Evolutionary conservation across 2,888 invertebrate species (phyloP), one percentile per base, ranked within the genome.

Genomic region (Drosophila monieri): DNA sequence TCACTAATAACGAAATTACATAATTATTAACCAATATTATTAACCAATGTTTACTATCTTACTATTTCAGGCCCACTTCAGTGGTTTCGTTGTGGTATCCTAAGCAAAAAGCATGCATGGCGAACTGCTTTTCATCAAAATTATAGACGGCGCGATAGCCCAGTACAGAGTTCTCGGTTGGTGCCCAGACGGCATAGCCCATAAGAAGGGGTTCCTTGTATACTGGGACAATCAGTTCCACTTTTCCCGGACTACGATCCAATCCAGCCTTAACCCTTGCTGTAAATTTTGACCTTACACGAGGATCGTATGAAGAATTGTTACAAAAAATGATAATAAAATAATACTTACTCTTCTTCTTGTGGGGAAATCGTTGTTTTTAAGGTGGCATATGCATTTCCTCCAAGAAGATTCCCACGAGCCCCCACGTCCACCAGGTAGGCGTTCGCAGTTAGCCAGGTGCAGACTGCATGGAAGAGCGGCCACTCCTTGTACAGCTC

Each of bases 11-110:
- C 10, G 2, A 35, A 14, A n/a, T n/a, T 32, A 0, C 6, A 35
- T 35, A 6, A 35, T 35, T 35, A 12, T 32, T 3, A 3, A 4
- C 12, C 5, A 12, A 12, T 6, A n/a, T n/a, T n/a, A n/a, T n/a
- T n/a, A n/a, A n/a, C n/a, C 1, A n/a, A n/a, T 12, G 3, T n/a
- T 1, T 1, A n/a, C 10, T n/a, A 12, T 32, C 79, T 66, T 64
- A 87, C 80, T 61, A n/a, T 52, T 76, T 87, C 0, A 87, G 39
- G 0, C 64, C 53, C 15, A 73, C 2, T 49, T 80, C 80, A 1
- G 80, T 69, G 0, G 5, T 23, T 0, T 49, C 64, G 43, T 77
- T 58, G 35, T 23, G 15, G 0, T 30, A 80, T 37, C 80, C 68
- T n/a, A 60, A 1, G 6, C 66, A 61, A 1, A 80, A 5, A 1